These are phyloP conservation scores for Hyposmocoma kahamanoa DNA, from an alignment of 1,140 invertebrate genomes.

Conservation along the genomic window DNA sequence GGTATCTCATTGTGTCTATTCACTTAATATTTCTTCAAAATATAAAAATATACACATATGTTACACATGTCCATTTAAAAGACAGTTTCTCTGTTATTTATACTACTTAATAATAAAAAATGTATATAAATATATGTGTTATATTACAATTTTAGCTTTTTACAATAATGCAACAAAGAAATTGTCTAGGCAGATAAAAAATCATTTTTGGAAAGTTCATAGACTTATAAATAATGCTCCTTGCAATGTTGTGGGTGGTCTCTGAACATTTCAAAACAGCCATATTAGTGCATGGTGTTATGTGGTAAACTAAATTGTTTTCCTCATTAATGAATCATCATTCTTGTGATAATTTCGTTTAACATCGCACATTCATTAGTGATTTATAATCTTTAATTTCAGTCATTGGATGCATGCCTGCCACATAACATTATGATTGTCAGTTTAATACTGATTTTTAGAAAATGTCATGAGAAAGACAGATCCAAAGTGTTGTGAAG, in stretches of 20 bases:
- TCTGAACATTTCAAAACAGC: background rate
- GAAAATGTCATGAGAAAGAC: conserved; percentile 54
- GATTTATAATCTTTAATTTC: conserved; percentile 8
- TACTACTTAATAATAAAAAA: background rate
- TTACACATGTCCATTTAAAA: conserved; percentile 20
- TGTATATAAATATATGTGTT: background rate
- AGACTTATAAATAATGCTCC: background rate
- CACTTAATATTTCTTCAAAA: conserved; percentile 61
- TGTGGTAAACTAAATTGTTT: conserved; percentile 43
- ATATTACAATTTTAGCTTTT: background rate
- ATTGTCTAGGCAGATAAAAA: background rate
- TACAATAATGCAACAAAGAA: background rate
- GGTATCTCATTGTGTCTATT: conserved; percentile 8
- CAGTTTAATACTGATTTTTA: conserved; percentile 38
- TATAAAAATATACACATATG: conserved; percentile 22
- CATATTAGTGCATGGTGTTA: conserved; percentile 62
- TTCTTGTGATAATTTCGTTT: background rate
- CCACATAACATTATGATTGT: conserved; percentile 67
- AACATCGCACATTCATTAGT: conserved; percentile 9
- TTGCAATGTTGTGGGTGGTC: too few species aligned
- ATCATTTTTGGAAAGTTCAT: background rate
- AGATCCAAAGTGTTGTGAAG: conserved; percentile 52
- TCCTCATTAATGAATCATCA: background rate
- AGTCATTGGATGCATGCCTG: conserved; percentile 35
- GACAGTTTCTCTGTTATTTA: conserved; percentile 41